Conservation (phyloP, 2,797 vertebrate species). For the Anniella stebbinsi region DNA sequence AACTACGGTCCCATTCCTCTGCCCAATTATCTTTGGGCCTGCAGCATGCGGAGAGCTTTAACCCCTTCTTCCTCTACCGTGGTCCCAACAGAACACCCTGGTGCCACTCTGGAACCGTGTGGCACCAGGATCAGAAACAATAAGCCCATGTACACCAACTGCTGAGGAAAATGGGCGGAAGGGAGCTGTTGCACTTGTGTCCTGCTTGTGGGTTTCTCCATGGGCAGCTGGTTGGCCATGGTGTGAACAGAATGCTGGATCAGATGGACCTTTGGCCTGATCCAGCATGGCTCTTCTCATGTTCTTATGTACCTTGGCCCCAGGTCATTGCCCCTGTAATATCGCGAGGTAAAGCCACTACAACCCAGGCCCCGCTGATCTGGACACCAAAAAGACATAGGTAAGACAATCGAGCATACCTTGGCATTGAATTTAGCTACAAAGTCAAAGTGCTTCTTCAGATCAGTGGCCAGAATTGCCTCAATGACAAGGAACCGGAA, state of each 20-base stretch:
- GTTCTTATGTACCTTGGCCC: not conserved
- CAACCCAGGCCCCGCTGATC: not conserved
- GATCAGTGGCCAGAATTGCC: slow-evolving; percentile 96
- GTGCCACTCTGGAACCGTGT: not conserved
- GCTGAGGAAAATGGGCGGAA: too few relatives aligned
- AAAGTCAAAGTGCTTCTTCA: slow-evolving; percentile 99
- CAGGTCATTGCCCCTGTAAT: not conserved
- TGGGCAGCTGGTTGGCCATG: too few relatives aligned
- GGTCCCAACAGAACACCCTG: not conserved
- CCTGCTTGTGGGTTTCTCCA: too few relatives aligned
- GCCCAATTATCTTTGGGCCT: not conserved
- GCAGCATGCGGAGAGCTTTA: not conserved
- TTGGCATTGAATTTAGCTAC: slow-evolving; percentile 97
- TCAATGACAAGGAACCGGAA: slow-evolving; percentile 99
- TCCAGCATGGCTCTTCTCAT: too few relatives aligned
- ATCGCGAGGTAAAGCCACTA: not conserved
- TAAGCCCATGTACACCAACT: too few relatives aligned
- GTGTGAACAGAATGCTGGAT: too few relatives aligned
- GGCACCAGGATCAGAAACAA: too few relatives aligned
- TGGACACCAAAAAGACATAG: not conserved
- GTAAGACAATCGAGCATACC: slow-evolving; percentile 77
- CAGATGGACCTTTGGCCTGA: too few relatives aligned
- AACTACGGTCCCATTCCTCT: not conserved
- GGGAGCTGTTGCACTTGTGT: too few relatives aligned
- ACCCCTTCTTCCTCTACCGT: not conserved